Base-by-base conservation (phyloP, 2,113 vertebrate species). In the Tautogolabrus adspersus region DNA sequence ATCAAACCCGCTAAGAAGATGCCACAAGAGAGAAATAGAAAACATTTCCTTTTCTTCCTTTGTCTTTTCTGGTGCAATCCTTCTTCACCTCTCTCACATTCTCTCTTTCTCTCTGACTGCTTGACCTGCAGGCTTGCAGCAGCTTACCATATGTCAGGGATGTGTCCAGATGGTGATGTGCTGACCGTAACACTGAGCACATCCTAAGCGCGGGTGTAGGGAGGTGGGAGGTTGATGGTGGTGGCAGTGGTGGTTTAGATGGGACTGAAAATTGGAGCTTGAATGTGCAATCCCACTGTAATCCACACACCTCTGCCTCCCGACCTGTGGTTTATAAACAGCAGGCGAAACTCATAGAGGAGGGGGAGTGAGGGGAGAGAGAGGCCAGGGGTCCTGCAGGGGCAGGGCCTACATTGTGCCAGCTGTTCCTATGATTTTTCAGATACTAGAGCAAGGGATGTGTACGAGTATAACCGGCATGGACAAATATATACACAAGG, bases 141-240 rank as follows among this genome's bases (percentile, higher is more conserved):
- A 91, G 87, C 88, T 89, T 88, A 78, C 93, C 92, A 92, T 94
- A 93, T 93, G 93, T 93, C 91, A 91, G 81, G 57, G 90, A 88
- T 89, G 90, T 91, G 88, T 91, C 92, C 93, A 95, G 93, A 94
- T 94, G 93, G 93, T 66, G 60, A 85, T 90, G 87, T 89, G 84
- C 89, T 94, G 90, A 92, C 91, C 88, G 66, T 82, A 91, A 88
- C 84, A 77, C 85, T 83, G 87, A 81, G 78, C 80, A 86, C 85
- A 90, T 92, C 82, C 66, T 76, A 77, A 69, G 52, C 46, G 8
- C 16, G 79, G 77, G 84, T 73, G 78, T 55, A 68, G 60, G 75
- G 80, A 67, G 80, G 55, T 52, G 62, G 76, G 65, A 40, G 56
- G 42, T 15, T 18, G 16, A 1, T 34, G 67, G 88, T 58, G 82